A percentile compares a stretch with the other conserved stretches of the same genome.
phyloP scores from a whole-genome alignment of 2,797 vertebrate genomes.

The Amazona finschi region DNA sequence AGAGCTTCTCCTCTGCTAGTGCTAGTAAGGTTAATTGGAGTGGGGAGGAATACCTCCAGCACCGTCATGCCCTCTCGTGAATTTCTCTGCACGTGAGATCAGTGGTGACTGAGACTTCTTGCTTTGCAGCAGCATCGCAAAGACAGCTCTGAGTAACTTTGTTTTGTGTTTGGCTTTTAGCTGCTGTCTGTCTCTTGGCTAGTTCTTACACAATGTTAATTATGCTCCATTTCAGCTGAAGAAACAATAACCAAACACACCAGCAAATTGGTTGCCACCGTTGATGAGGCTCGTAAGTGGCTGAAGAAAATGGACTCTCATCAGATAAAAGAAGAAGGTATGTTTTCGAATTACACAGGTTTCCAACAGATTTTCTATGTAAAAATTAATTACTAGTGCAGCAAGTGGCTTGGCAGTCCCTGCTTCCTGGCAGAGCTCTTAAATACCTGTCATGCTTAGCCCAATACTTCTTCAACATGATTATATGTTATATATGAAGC shows the following conservation, averaged over 20 bases:
- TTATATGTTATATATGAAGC: neutral
- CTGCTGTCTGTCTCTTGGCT: neutral
- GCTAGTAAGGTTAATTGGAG: neutral
- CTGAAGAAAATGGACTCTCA: conserved; percentile 67
- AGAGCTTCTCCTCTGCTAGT: neutral
- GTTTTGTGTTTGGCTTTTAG: neutral
- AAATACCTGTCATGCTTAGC: neutral
- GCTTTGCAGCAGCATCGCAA: neutral
- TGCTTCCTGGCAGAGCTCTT: neutral
- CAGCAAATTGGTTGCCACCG: conserved; percentile 15
- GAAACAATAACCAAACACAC: conserved; percentile 58
- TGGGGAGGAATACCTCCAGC: neutral
- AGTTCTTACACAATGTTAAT: neutral
- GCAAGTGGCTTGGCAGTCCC: neutral
- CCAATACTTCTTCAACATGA: neutral
- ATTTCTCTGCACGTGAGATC: neutral
- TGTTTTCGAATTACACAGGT: neutral
- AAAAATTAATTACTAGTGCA: neutral
- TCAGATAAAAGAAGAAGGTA: conserved; percentile 70
- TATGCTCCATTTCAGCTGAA: conserved; percentile 67
- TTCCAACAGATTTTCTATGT: neutral
- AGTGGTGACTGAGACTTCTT: neutral
- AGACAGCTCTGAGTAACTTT: neutral
- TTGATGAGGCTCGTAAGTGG: conserved; percentile 60
- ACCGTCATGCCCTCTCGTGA: neutral